A percentile compares a stretch with the other conserved stretches of the same genome.
Conservation (phyloP, 1,140 invertebrate species). For the Brachionus plicatilis region DNA sequence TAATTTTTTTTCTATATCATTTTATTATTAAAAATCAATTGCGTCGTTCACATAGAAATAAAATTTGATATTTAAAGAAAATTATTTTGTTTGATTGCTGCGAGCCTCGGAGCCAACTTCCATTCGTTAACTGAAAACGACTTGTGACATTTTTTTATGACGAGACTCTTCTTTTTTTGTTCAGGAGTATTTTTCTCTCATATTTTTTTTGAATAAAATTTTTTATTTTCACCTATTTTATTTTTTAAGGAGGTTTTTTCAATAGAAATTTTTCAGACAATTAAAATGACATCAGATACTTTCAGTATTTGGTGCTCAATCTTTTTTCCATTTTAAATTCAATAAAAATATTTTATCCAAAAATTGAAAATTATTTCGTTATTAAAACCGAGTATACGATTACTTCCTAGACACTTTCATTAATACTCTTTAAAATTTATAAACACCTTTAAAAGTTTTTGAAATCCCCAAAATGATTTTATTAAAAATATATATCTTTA, state of each 20-base stretch:
- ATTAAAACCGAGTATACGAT: no score
- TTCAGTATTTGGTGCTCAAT: no score
- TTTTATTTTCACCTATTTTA: neutral
- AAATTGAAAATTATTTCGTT: no score
- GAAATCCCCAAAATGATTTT: no score
- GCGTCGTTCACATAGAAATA: neutral
- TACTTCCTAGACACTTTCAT: no score
- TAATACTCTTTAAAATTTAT: no score
- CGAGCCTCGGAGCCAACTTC: neutral
- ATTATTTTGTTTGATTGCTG: neutral
- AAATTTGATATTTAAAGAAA: neutral
- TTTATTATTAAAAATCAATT: neutral
- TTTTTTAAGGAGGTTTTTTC: neutral
- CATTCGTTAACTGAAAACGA: neutral
- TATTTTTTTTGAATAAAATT: neutral
- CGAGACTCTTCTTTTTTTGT: neutral
- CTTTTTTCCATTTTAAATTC: no score
- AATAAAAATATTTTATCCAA: no score
- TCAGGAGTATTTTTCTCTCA: neutral
- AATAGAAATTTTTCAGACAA: no score
- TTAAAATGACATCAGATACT: no score
- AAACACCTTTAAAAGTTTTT: no score
- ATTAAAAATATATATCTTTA: no score
- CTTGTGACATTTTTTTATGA: neutral
- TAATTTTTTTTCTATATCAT: neutral